A percentile compares a stretch with the other conserved stretches of the same genome.
These are phyloP conservation scores for Yponomeuta evonymella DNA, from an alignment of 2,888 invertebrate species.

Conservation along the genomic window DNA sequence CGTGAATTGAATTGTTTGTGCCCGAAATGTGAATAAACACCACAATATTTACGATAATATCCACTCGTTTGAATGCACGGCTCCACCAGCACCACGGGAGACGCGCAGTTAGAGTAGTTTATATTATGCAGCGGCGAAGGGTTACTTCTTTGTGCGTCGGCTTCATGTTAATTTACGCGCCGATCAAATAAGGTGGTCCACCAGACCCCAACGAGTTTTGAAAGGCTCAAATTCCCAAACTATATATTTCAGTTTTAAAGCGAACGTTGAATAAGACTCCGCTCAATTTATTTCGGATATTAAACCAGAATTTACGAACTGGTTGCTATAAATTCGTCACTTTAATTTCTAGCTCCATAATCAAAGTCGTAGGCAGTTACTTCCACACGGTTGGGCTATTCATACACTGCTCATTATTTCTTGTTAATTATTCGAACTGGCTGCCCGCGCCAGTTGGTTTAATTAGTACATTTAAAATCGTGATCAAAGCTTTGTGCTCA, in stretches of 20 bases:
- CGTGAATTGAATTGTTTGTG: slow-evolving; percentile 75
- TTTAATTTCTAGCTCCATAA: slow-evolving; percentile 10
- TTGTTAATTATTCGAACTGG: slow-evolving; percentile 43
- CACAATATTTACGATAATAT: slow-evolving; percentile 75
- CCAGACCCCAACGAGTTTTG: slow-evolving; percentile 36
- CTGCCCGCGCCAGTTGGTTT: slow-evolving; percentile 34
- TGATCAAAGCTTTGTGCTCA: slow-evolving; percentile 50
- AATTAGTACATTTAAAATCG: slow-evolving; percentile 37
- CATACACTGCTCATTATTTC: slow-evolving; percentile 44
- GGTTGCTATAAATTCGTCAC: slow-evolving; percentile 18
- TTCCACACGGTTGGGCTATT: slow-evolving; percentile 30
- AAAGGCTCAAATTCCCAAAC: slow-evolving; percentile 48
- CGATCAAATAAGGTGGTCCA: slow-evolving; percentile 65
- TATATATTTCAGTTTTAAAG: slow-evolving; percentile 67
- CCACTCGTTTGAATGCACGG: slow-evolving; percentile 61
- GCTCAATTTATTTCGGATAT: slow-evolving; percentile 45
- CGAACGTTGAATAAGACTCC: slow-evolving; percentile 44
- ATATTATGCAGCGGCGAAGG: slow-evolving; percentile 67
- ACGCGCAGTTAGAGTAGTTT: slow-evolving; percentile 27
- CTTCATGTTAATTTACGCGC: slow-evolving; percentile 43
- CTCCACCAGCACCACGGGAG: slow-evolving; percentile 52
- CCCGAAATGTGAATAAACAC: slow-evolving; percentile 71
- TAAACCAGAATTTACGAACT: slow-evolving; percentile 34
- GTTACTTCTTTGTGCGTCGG: slow-evolving; percentile 68
- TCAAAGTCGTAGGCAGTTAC: slow-evolving; percentile 34